These are phyloP conservation scores for Drosophila leonis DNA, from an alignment of 2,888 invertebrate species.

Conservation along the genomic window DNA sequence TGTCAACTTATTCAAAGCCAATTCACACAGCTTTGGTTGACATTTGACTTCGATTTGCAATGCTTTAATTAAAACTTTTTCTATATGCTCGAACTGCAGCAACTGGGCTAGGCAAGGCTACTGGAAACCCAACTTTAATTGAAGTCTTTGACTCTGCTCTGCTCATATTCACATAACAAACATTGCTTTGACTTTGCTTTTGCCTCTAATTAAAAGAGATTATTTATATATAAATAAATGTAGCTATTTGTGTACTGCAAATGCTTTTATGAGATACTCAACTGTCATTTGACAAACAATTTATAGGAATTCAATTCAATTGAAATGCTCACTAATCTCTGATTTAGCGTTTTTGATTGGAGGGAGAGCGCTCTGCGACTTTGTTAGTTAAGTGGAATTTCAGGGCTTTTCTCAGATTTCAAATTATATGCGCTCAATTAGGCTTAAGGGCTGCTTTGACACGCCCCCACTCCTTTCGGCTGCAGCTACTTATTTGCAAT, in stretches of 20 bases:
- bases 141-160: background rate
- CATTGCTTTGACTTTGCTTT: background rate
- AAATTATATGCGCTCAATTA: slow-evolving; percentile 74
- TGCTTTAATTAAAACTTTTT: background rate
- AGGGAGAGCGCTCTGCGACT: background rate
- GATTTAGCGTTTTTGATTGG: background rate
- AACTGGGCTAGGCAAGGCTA: background rate
- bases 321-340: background rate
- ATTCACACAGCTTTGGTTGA: background rate
- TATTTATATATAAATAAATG: background rate
- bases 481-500: slow-evolving; percentile 38
- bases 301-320: background rate
- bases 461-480: background rate
- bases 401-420: slow-evolving; percentile 1
- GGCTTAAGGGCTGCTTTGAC: slow-evolving; percentile 2
- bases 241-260: background rate
- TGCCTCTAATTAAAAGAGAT: background rate
- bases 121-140: background rate
- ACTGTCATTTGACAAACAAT: background rate
- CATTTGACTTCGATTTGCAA: background rate
- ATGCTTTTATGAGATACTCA: background rate
- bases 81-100: background rate
- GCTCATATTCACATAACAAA: background rate
- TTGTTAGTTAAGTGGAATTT: background rate
- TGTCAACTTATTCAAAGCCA: background rate